Conservation (phyloP, 2,888 invertebrate genomes). For the Nephrocerus scutellatus region DNA sequence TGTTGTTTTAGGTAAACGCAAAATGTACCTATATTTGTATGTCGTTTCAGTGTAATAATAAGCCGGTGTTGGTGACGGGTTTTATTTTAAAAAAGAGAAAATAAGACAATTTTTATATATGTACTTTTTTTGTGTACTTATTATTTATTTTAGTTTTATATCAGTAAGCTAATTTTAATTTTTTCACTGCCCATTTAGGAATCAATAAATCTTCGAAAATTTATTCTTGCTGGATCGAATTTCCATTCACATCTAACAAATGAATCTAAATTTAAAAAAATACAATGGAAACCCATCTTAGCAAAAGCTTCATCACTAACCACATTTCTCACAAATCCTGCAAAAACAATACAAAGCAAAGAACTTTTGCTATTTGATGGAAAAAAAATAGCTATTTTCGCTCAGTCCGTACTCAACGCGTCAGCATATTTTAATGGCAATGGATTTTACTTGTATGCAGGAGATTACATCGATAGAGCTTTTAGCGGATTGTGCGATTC, state of each 20-base stretch:
- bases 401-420: conserved; percentile 67
- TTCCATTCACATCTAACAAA: conserved; percentile 36
- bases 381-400: conserved; percentile 52
- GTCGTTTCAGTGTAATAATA: no score
- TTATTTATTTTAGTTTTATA: no score
- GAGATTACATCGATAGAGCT: no score
- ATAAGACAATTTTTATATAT: no score
- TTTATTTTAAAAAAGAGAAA: no score
- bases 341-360: conserved; percentile 21
- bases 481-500: no score
- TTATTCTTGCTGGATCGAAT: conserved; percentile 39
- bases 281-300: conserved; percentile 70
- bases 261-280: conserved; percentile 42
- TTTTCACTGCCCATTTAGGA: no score
- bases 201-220: conserved; percentile 36
- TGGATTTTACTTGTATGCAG: conserved; percentile 69
- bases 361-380: conserved; percentile 43
- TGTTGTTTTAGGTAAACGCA: no score
- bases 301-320: conserved; percentile 49
- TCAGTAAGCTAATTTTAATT: no score
- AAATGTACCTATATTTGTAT: no score
- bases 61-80: no score
- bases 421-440: conserved; percentile 68
- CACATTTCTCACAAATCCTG: conserved; percentile 11
- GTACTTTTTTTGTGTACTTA: no score